Base-by-base conservation (phyloP, 1,140 invertebrate species). In the Vanessa tameamea region DNA sequence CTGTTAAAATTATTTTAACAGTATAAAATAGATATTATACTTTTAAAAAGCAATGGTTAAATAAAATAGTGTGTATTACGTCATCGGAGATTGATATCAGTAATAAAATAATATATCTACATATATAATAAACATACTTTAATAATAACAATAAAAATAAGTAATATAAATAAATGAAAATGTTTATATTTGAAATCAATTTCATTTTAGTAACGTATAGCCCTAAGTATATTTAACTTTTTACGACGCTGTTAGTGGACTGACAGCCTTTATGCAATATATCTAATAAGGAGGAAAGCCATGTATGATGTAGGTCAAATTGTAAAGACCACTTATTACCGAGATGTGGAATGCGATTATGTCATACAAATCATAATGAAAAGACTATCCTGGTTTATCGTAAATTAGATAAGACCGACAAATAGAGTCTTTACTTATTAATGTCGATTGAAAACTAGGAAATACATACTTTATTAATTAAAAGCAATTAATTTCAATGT, bases 271-370 rank as follows among this genome's bases (percentile, higher is more conserved):
- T 72, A 55, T 61, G 26, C n/a, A 68, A 68, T 68, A 50, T 47
- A 71, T 63, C 76, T 47, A 67, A 74, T 53, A 75, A 75, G 76
- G 76, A 78, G 75, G 65, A 74, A 69, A 77, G 69, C 9, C 64
- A 72, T 75, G 37, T 78, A 31, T 72, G 76, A 72, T 75, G 48
- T 78, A 31, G 76, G 76, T 75, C 72, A 55, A 51, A 68, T 16
- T 31, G 14, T 69, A 48, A 74, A 73, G 51, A 68, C 47, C 23
- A 37, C 26, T 2, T 69, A 61, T 68, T 74, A 63, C 63, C 43
- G 47, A 66, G 72, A 63, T 70, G 47, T 76, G 82, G 82, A 84
- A 82, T 81, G 81, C 74, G 71, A 79, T 81, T 82, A 82, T 78
- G 78, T 79, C 75, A 81, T 78, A 72, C 20, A 69, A 61, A 73